A percentile compares a stretch with the other conserved stretches of the same genome.
These are phyloP conservation scores for Lepidocyrtoides sp. DNA, from an alignment of 2,888 invertebrate genomes.

Conservation along the genomic window DNA sequence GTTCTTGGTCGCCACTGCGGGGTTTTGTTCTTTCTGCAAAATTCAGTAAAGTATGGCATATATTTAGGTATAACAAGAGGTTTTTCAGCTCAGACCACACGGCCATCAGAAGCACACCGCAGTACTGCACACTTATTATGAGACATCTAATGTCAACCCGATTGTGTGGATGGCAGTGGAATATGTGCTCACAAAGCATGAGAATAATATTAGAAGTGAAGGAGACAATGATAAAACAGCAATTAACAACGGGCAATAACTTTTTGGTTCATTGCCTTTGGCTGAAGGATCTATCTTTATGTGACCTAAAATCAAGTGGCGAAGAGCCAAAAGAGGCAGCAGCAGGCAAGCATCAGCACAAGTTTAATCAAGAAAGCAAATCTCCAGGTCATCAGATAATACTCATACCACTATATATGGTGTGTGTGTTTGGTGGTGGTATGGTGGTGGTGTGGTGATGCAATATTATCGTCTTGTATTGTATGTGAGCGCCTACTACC, in stretches of 20 bases:
- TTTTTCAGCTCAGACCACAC: conserved; percentile 22
- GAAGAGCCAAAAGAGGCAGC: conserved; percentile 68
- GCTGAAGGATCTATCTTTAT: conserved; percentile 69
- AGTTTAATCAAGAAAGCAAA: conserved; percentile 70
- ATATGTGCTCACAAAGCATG: conserved; percentile 20
- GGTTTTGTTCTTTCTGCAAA: background rate
- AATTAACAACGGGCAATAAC: conserved; percentile 77
- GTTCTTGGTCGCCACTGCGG: background rate
- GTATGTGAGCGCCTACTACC: conserved; percentile 1
- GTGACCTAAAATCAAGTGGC: conserved; percentile 76
- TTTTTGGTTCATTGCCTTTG: conserved; percentile 73
- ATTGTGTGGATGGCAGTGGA: background rate
- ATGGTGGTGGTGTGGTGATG: background rate
- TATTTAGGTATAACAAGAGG: conserved; percentile 6
- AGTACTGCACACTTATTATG: conserved; percentile 3
- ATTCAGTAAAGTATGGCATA: background rate
- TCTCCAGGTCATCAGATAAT: conserved; percentile 74
- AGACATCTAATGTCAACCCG: conserved; percentile 30
- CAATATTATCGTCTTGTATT: background rate
- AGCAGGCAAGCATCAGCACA: conserved; percentile 52
- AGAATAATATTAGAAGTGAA: conserved; percentile 62
- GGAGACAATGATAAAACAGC: conserved; percentile 76
- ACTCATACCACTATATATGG: background rate
- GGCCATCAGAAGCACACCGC: conserved; percentile 37
- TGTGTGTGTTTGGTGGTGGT: background rate